These are phyloP conservation scores for Paracentrotus lividus DNA, from an alignment of 53 echinoderm and acorn worm genomes.

Conservation along the genomic window DNA sequence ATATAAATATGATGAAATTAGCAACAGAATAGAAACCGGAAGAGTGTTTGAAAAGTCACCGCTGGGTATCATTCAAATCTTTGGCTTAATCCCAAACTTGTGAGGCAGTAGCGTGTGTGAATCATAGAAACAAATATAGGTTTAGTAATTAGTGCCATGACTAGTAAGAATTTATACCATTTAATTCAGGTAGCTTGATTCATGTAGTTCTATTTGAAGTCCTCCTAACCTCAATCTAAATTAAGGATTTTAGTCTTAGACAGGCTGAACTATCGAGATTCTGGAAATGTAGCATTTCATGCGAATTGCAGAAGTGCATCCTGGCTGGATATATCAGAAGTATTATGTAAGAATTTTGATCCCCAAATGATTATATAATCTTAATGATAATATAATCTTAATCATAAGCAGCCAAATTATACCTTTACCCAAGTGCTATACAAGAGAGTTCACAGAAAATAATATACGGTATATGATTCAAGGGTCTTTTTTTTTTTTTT, in stretches of 20 bases:
- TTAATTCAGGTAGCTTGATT: background rate
- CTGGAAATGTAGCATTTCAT: too few species aligned
- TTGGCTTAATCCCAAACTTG: constrained; percentile 35
- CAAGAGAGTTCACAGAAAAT: too few species aligned
- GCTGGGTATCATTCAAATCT: constrained; percentile 18
- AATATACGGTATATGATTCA: too few species aligned
- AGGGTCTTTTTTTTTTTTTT: too few species aligned
- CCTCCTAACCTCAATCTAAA: background rate
- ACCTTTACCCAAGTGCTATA: too few species aligned
- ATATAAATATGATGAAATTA: background rate
- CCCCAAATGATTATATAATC: too few species aligned
- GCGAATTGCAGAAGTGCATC: too few species aligned
- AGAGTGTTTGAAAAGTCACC: background rate
- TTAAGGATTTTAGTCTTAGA: background rate
- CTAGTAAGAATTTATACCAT: constrained; percentile 19
- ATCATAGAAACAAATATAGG: constrained; percentile 49
- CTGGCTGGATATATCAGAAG: too few species aligned
- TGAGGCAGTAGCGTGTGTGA: constrained; percentile 13
- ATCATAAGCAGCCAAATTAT: too few species aligned
- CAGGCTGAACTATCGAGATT: background rate
- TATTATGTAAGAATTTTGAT: too few species aligned
- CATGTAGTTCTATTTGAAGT: constrained; percentile 16
- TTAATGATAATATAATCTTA: too few species aligned
- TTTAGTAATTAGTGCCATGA: constrained; percentile 50
- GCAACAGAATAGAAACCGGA: background rate